phyloP scores from a whole-genome alignment of 2,113 vertebrate genomes.

The Tylochromis polylepis region DNA sequence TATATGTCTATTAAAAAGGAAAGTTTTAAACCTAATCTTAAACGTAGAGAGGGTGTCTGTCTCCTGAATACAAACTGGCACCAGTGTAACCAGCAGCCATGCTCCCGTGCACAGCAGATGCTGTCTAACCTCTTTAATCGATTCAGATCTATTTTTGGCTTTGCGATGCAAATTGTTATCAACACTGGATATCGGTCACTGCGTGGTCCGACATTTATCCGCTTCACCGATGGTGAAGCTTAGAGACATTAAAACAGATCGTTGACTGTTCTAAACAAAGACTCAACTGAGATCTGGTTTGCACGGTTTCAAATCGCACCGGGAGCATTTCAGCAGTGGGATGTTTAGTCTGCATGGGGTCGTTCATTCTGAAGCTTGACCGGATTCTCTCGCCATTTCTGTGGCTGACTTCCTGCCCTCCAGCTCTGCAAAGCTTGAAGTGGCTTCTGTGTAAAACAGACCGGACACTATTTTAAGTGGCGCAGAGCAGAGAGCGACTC shows the following conservation, averaged over 20 bases:
- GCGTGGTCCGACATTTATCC: neutral
- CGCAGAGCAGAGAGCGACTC: neutral
- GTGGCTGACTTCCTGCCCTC: neutral
- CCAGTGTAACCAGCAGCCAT: neutral
- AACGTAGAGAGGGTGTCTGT: neutral
- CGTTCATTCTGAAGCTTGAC: neutral
- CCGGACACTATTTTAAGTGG: neutral
- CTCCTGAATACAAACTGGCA: neutral
- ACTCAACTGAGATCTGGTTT: too few relatives aligned
- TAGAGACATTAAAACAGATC: fast-evolving
- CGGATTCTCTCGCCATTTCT: neutral
- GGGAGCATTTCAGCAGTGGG: neutral
- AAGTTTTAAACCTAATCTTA: neutral
- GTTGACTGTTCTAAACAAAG: neutral
- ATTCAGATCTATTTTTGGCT: neutral
- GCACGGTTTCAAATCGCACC: neutral
- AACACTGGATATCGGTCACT: neutral
- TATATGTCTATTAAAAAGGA: neutral
- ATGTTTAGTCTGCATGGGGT: neutral
- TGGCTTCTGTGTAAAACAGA: neutral
- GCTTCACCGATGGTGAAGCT: neutral
- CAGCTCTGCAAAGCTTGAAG: neutral
- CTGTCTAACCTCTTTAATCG: fast-evolving
- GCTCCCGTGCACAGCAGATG: neutral
- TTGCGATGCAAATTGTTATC: neutral